Percentiles rank a stretch among this genome's conserved stretches.
These are phyloP conservation scores for Rhinoraja longicauda DNA, from an alignment of 2,797 vertebrate species.

Conservation along the genomic window DNA sequence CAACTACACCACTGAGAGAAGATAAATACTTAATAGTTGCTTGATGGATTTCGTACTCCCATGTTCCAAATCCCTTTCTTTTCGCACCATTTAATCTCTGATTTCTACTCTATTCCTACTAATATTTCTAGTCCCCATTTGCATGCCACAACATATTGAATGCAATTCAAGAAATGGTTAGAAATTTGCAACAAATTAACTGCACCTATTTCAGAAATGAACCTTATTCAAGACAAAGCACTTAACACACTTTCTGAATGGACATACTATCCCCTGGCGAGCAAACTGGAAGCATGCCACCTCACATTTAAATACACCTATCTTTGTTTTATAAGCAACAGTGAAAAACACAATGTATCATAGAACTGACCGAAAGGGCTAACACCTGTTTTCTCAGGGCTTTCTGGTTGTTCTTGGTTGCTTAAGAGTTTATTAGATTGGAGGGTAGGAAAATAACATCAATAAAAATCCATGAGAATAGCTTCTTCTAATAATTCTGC, in stretches of 20 bases:
- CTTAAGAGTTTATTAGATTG: neutral
- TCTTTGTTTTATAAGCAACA: neutral
- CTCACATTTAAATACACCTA: neutral
- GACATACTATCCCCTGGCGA: too few relatives aligned
- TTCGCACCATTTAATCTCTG: neutral
- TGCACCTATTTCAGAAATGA: neutral
- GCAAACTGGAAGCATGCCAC: too few relatives aligned
- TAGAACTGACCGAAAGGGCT: neutral
- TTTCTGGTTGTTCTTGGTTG: neutral
- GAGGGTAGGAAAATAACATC: too few relatives aligned
- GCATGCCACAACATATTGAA: neutral
- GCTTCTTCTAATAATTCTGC: too few relatives aligned
- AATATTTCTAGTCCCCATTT: neutral
- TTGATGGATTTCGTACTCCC: neutral
- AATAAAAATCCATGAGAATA: too few relatives aligned
- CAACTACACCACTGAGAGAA: neutral
- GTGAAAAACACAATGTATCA: neutral
- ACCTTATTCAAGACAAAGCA: neutral
- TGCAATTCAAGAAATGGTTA: neutral
- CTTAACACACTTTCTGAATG: neutral
- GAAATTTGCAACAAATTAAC: neutral
- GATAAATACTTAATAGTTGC: conserved; percentile 6
- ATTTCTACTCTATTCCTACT: neutral
- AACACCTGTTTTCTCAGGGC: neutral
- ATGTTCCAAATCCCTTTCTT: neutral